Percentiles rank a stretch among this genome's conserved stretches.
Evolutionary conservation across 2,113 vertebrate genomes (phyloP).

Genomic region (Macquaria australasica): DNA sequence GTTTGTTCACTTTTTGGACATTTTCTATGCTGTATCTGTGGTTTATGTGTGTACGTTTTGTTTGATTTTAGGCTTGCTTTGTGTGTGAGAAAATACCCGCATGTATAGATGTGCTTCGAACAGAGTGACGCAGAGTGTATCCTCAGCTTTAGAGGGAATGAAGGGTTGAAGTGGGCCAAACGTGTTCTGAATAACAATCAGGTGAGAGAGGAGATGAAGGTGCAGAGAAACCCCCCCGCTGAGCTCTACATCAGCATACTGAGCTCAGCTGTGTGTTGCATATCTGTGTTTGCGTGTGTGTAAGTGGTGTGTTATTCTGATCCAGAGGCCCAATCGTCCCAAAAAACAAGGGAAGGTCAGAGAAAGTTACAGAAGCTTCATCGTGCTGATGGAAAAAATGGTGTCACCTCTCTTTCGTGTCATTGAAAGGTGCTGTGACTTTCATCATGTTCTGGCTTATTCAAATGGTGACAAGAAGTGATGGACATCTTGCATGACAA

Average conservation of each 20-base stretch:
- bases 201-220: constrained; percentile 19
- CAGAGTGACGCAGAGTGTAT: background rate
- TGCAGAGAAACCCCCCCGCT: constrained; percentile 27
- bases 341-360: constrained; percentile 6
- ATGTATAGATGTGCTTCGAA: background rate
- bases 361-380: constrained; percentile 5
- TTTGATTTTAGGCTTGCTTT: background rate
- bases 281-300: background rate
- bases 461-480: background rate
- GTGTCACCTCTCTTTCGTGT: background rate
- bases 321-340: background rate
- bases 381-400: background rate
- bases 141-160: constrained; percentile 1
- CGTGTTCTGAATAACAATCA: constrained; percentile 67
- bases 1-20: background rate
- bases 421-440: background rate
- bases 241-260: constrained; percentile 12
- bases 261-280: background rate
- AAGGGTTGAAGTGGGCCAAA: constrained; percentile 59
- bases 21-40: background rate
- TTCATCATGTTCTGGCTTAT: background rate
- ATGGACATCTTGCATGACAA: background rate
- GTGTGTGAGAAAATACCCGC: background rate
- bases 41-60: background rate
- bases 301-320: background rate